phyloP scores from a whole-genome alignment of 1,140 invertebrate species.

The Nixonia krombeini region DNA sequence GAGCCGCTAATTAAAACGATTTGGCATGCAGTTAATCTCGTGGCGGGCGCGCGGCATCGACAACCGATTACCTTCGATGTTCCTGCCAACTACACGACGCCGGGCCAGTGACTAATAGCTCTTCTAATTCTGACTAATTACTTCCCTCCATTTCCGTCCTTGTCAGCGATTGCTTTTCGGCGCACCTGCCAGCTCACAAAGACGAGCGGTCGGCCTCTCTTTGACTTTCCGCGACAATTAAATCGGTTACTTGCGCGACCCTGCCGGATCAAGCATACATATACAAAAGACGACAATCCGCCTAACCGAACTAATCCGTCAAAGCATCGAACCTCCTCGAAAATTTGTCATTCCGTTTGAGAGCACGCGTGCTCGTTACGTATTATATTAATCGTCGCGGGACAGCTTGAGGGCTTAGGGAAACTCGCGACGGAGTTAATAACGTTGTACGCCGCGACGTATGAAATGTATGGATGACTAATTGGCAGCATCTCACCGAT shows the following conservation, averaged over 20 bases:
- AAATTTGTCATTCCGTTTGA: slow-evolving; percentile 3
- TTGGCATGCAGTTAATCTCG: no score
- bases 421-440: neutral
- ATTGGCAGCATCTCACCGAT: no score
- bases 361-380: neutral
- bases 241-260: no score
- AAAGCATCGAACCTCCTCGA: neutral
- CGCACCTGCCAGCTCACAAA: no score
- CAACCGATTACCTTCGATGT: slow-evolving; percentile 18
- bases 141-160: no score
- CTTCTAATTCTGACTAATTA: no score
- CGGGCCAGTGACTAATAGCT: no score
- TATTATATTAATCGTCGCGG: neutral
- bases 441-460: neutral
- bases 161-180: no score
- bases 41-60: no score
- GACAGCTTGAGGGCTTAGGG: neutral
- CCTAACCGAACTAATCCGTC: slow-evolving; percentile 35
- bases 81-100: slow-evolving; percentile 7
- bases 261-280: no score
- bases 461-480: neutral
- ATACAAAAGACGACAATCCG: slow-evolving; percentile 30
- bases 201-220: no score
- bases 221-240: no score
- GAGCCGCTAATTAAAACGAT: slow-evolving; percentile 54